Conservation (phyloP, 1,140 invertebrate species). For the Limonius californicus region DNA sequence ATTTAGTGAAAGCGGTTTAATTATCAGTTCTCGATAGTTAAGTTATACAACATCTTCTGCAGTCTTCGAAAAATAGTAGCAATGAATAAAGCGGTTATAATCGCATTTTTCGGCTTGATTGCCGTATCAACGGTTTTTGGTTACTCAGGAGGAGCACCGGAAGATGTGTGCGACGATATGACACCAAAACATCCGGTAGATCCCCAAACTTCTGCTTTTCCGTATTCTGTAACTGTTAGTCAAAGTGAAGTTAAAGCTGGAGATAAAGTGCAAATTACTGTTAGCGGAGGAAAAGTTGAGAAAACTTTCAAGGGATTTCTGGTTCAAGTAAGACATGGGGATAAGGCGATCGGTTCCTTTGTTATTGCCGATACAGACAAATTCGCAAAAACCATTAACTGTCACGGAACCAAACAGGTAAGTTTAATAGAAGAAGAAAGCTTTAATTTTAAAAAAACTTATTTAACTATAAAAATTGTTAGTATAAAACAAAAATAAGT, state of each 20-base stretch:
- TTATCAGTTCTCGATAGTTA: not conserved
- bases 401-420: slow-evolving; percentile 36
- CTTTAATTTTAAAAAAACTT: no score
- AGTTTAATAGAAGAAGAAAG: slow-evolving; percentile 16
- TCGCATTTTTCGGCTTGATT: slow-evolving; percentile 19
- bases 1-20: not conserved
- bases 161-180: slow-evolving; percentile 45
- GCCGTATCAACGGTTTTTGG: slow-evolving; percentile 24
- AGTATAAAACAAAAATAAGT: no score
- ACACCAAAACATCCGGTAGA: slow-evolving; percentile 43
- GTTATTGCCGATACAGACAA: slow-evolving; percentile 35
- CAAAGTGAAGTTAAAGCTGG: slow-evolving; percentile 39
- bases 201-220: slow-evolving; percentile 38
- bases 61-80: not conserved
- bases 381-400: slow-evolving; percentile 40
- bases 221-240: slow-evolving; percentile 43
- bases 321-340: slow-evolving; percentile 45
- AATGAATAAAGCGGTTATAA: slow-evolving; percentile 8
- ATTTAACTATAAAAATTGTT: no score
- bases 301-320: slow-evolving; percentile 48
- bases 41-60: no score
- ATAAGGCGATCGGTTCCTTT: slow-evolving; percentile 45
- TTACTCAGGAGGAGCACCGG: slow-evolving; percentile 44
- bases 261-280: slow-evolving; percentile 40
- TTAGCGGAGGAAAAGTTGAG: slow-evolving; percentile 25